These are phyloP conservation scores for Dusona sp. DNA, from an alignment of 2,888 invertebrate species.

Conservation along the genomic window DNA sequence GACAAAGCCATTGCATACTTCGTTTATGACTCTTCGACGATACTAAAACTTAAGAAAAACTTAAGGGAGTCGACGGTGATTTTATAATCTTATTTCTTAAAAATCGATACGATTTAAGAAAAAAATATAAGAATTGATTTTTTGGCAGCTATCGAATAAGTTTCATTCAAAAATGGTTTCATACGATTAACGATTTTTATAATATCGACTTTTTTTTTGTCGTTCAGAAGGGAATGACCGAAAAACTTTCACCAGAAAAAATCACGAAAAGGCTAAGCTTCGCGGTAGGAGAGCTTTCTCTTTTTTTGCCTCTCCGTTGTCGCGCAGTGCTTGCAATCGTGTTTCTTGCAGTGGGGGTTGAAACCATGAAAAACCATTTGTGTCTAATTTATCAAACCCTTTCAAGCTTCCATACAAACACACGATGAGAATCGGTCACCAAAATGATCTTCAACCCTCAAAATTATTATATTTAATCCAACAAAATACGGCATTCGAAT, in stretches of 20 bases:
- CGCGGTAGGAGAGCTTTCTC: conserved; percentile 6
- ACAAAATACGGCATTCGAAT: background rate
- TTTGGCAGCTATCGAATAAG: background rate
- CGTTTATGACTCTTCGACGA: background rate
- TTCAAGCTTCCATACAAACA: background rate
- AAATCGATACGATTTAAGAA: background rate
- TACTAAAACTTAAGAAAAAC: background rate
- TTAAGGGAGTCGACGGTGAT: background rate
- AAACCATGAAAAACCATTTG: background rate
- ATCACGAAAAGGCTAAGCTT: background rate
- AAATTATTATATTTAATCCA: background rate
- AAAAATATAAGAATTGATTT: background rate
- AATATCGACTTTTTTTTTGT: background rate
- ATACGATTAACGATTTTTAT: no score
- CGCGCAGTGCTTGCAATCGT: background rate
- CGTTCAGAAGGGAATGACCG: background rate
- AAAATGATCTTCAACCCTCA: background rate
- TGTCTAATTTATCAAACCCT: background rate
- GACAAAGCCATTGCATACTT: background rate
- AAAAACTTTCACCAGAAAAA: background rate
- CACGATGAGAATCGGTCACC: background rate
- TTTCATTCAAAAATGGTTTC: background rate
- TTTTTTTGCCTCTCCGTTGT: background rate
- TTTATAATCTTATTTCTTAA: background rate
- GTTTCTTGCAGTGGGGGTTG: background rate